phyloP scores from a whole-genome alignment of 2,797 vertebrate genomes.

The Serranus cabrilla region DNA sequence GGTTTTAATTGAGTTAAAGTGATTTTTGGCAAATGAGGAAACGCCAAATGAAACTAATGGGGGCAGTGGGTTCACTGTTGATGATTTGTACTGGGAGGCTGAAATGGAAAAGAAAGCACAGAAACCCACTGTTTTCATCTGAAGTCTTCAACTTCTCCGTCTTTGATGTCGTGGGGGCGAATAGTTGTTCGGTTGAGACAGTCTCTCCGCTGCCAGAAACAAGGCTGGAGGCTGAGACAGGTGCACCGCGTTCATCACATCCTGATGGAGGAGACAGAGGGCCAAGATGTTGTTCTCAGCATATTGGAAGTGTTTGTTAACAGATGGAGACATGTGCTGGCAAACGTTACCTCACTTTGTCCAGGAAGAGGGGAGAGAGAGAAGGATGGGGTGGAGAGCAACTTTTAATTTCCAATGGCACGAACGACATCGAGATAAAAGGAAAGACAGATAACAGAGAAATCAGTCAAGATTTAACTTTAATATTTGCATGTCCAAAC shows the following conservation, averaged over 20 bases:
- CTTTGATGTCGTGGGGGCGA: constrained; percentile 75
- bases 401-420: constrained; percentile 67
- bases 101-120: constrained; percentile 65
- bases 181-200: constrained; percentile 75
- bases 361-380: constrained; percentile 56
- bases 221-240: constrained; percentile 79
- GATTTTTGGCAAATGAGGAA: constrained; percentile 65
- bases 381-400: constrained; percentile 47
- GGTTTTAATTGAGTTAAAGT: constrained; percentile 61
- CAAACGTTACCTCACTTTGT: constrained; percentile 72
- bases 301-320: constrained; percentile 81
- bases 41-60: constrained; percentile 42
- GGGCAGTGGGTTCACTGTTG: constrained; percentile 58
- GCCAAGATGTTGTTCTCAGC: constrained; percentile 83
- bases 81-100: constrained; percentile 54
- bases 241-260: constrained; percentile 81
- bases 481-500: constrained; percentile 10
- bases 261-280: constrained; percentile 70
- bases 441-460: constrained; percentile 24
- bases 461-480: constrained; percentile 35
- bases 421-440: constrained; percentile 39
- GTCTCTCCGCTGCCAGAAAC: constrained; percentile 73
- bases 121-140: constrained; percentile 66
- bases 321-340: constrained; percentile 82
- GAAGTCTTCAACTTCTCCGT: constrained; percentile 48